Conservation (phyloP, 2,797 vertebrate genomes). For the Danionella dracula region DNA sequence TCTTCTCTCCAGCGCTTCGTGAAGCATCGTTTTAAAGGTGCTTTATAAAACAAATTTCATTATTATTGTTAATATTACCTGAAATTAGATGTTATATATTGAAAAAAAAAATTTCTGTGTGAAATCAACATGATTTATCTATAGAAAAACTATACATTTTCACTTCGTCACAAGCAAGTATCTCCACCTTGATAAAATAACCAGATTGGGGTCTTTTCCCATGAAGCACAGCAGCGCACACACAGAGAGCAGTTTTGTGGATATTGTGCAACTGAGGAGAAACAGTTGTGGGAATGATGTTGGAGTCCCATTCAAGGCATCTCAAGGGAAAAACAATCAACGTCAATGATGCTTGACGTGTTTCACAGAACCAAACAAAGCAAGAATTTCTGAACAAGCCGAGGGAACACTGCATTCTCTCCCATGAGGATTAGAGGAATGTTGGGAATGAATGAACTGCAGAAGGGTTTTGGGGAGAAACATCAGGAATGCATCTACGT, state of each 20-base stretch:
- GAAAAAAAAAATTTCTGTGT: no score
- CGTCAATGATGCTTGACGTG: constrained; percentile 35
- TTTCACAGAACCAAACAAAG: constrained; percentile 37
- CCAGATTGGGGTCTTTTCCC: constrained; percentile 18
- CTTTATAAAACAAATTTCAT: no score
- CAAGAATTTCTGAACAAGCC: constrained; percentile 23
- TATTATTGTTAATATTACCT: no score
- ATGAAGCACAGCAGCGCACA: constrained; percentile 24
- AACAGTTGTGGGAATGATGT: constrained; percentile 64
- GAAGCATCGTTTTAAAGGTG: no score
- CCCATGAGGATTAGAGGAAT: constrained; percentile 56
- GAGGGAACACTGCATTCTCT: constrained; percentile 33
- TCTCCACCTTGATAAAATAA: no score
- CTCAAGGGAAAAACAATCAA: constrained; percentile 6
- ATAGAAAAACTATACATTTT: no score
- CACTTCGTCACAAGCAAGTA: no score
- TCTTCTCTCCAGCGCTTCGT: no score
- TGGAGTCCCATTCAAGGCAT: constrained; percentile 36
- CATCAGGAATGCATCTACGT: constrained; percentile 42
- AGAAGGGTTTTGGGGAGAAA: constrained; percentile 38
- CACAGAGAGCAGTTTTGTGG: constrained; percentile 43
- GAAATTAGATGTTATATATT: no score
- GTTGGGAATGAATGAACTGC: constrained; percentile 53
- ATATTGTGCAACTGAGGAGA: constrained; percentile 28
- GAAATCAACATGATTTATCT: no score